A percentile compares a stretch with the other conserved stretches of the same genome.
Conservation (phyloP, 2,797 vertebrate species). For the Peromyscus nudipes region DNA sequence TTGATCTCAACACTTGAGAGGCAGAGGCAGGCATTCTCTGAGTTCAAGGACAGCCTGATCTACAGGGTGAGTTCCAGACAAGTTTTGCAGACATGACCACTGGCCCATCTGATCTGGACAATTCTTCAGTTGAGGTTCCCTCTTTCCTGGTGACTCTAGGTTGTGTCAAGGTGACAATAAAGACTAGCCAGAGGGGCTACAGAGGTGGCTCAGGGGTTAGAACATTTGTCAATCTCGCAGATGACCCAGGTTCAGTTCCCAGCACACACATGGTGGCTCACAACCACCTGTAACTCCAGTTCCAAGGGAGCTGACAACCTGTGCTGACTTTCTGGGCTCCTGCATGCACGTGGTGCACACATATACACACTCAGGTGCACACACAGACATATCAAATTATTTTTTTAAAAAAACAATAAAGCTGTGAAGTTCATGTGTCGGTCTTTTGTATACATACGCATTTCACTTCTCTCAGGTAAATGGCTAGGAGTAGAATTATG, state of each 20-base stretch:
- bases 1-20: background rate
- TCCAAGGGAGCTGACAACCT: background rate
- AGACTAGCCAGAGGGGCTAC: background rate
- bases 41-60: background rate
- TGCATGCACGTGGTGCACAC: background rate
- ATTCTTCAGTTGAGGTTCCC: background rate
- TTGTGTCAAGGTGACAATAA: background rate
- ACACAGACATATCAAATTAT: background rate
- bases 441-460: background rate
- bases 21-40: background rate
- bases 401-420: background rate
- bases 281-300: background rate
- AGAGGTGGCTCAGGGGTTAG: background rate
- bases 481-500: background rate
- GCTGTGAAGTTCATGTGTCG: background rate
- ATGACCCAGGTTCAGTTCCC: background rate
- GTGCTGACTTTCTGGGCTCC: background rate
- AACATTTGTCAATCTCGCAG: background rate
- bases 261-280: background rate
- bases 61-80: background rate
- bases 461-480: slow-evolving; percentile 21
- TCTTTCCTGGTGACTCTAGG: background rate
- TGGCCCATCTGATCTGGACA: background rate
- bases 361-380: no score
- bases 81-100: background rate